Base-by-base conservation (phyloP, 2,113 vertebrate genomes). In the Charadrius vociferus region DNA sequence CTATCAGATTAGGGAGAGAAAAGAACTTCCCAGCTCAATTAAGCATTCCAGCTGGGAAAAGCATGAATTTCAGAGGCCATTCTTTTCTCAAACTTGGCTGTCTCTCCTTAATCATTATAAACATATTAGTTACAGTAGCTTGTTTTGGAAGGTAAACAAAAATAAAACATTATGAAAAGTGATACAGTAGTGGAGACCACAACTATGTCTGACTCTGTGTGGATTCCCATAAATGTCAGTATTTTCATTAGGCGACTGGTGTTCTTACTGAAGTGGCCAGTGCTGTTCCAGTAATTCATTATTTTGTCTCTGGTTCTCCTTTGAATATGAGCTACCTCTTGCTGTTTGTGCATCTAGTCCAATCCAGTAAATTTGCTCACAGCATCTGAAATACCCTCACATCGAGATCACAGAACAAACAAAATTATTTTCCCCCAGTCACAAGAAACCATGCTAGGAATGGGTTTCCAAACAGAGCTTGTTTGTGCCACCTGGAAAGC, bases 101-200 rank as follows among this genome's bases (percentile, higher is more conserved):
- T 63, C 74, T 87, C 26, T 87, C 50, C 68, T 82, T 91, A 90
- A 82, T 93, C 96, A 91, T 86, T 94, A 88, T 63, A 93, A 96
- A 81, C 52, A 63, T 70, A 90, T 93, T 95, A 88, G 74, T 95
- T 94, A 85, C 81, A 94, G 84, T 63, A 88, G 93, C 85, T 97
- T 96, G 50, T 88, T 97, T 95, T 93, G 68, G 87, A 96, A 96
- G 90, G 90, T 95, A 97, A 97, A 97, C 91, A 96, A 78, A 85
- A 97, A 91, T 79, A 81, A 95, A 96, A 41, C 68, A 58, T 85
- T 65, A 77, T 91, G 90, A 95, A 86, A 96, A 95, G 78, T 55
- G 94, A 95, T 97, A 91, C 73, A 93, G 89, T 75, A 79, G 53
- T 0, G 0, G 61, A 95, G 77, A 94, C 94, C 96, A 95, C 96